These are phyloP conservation scores for Orchesellides sinensis DNA, from an alignment of 2,888 invertebrate genomes.

Conservation along the genomic window DNA sequence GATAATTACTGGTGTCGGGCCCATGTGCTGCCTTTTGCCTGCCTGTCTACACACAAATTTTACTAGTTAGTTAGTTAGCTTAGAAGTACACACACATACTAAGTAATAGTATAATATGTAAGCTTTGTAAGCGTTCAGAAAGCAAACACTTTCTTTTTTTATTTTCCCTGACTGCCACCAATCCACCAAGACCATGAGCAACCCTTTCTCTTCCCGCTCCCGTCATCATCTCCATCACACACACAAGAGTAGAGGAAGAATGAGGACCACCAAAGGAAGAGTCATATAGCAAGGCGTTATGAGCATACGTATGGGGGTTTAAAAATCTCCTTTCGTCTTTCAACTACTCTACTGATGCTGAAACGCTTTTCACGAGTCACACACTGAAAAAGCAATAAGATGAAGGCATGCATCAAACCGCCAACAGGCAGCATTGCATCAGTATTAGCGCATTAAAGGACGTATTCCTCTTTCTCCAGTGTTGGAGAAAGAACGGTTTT, in stretches of 20 bases:
- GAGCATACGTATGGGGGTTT: slow-evolving; percentile 56
- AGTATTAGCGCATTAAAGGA: slow-evolving; percentile 64
- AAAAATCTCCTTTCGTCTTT: slow-evolving; percentile 32
- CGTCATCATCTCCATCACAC: slow-evolving; percentile 43
- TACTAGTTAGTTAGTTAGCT: slow-evolving; percentile 17
- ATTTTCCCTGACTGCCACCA: slow-evolving; percentile 25
- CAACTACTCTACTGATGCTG: not conserved
- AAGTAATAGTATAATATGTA: not conserved
- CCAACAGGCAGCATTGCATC: slow-evolving; percentile 55
- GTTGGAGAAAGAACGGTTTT: slow-evolving; percentile 16
- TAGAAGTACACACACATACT: too few species aligned
- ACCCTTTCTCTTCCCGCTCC: too few species aligned
- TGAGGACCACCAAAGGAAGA: slow-evolving; percentile 1
- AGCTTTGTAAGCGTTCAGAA: slow-evolving; percentile 17
- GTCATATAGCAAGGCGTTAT: slow-evolving; percentile 44
- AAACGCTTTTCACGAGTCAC: slow-evolving; percentile 36
- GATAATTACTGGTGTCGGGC: slow-evolving; percentile 65
- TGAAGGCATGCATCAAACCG: slow-evolving; percentile 60
- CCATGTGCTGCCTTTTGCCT: slow-evolving; percentile 58
- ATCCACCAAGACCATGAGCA: too few species aligned
- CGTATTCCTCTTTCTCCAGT: slow-evolving; percentile 24
- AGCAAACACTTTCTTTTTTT: slow-evolving; percentile 1
- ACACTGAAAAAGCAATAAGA: slow-evolving; percentile 57
- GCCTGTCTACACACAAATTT: slow-evolving; percentile 33
- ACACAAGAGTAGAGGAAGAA: not conserved